Base-by-base conservation (phyloP, 2,888 invertebrate species). In the Erebia palarica region DNA sequence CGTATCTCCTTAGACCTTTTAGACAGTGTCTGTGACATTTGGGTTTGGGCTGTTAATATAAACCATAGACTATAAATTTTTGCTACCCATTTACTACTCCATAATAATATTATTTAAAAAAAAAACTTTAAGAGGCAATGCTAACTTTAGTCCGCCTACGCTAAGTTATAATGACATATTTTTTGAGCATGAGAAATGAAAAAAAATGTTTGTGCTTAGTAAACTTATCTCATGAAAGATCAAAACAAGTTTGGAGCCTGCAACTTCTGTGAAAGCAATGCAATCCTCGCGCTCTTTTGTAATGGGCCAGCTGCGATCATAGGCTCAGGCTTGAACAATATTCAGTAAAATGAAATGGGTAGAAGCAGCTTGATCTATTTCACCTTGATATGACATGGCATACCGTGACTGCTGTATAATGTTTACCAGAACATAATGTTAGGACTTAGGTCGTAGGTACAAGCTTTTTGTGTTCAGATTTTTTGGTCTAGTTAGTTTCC, bases 341-440 rank as follows among this genome's bases (percentile, higher is more conserved):
- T 27, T 58, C 27, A 27, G 58, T 27, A 21, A 18, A 63, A 49
- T 63, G 47, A 61, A 61, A 47, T 47, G 47, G 13, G 18, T 60
- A 60, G 36, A 16, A 61, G 3, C 49, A 21, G 49, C 27, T 47
- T 49, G 47, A 63, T 63, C 63, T 47, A 63, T 63, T 63, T 63
- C 21, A 14, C 63, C 63, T 49, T 63, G 47, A 63, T 63, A 61
- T 21, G n/a, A 11, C 61, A 49, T 27, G 21, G 14, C 14, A 63
- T 47, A 61, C 21, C 63, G 21, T 21, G 47, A 49, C 47, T 63
- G 21, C 21, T 18, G 18, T 47, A 63, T 14, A 63, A 1, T 44
- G 47, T 47, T 18, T n/a, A 42, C 59, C 27, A 59, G n/a, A 14
- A 4, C 13, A 18, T 42, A 42, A 60, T 61, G 18, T 61, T 18